phyloP scores from a whole-genome alignment of 2,888 invertebrate genomes.

The Watsonalla binaria region DNA sequence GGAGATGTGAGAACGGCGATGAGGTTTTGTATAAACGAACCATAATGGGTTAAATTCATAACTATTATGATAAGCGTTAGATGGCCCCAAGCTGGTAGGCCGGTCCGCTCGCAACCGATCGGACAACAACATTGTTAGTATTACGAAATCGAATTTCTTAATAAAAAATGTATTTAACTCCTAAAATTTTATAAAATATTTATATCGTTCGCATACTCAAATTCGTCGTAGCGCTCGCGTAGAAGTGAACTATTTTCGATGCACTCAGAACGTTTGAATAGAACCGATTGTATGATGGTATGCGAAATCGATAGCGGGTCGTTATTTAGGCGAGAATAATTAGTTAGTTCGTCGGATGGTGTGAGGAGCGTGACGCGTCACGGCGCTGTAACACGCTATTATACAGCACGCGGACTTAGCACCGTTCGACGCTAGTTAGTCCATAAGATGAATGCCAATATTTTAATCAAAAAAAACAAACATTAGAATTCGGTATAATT shows the following conservation, averaged over 20 bases:
- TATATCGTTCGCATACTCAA: constrained; percentile 57
- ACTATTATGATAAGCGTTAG: constrained; percentile 8
- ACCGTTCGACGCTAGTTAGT: constrained; percentile 62
- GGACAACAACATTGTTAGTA: constrained; percentile 45
- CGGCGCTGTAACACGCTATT: constrained; percentile 10
- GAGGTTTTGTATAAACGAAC: neutral
- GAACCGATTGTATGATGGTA: constrained; percentile 29
- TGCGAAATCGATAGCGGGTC: constrained; percentile 36
- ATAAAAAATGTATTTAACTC: constrained; percentile 53
- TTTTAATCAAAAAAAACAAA: constrained; percentile 72
- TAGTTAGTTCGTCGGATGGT: constrained; percentile 47
- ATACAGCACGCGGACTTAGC: constrained; percentile 27
- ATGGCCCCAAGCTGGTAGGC: constrained; percentile 5
- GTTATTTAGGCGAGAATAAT: constrained; percentile 37
- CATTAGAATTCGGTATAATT: constrained; percentile 70
- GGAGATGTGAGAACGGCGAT: too few relatives aligned
- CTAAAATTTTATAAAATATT: constrained; percentile 66
- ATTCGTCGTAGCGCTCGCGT: constrained; percentile 54
- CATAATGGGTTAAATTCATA: neutral
- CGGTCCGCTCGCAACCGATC: constrained; percentile 29
- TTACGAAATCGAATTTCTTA: constrained; percentile 69
- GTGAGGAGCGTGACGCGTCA: constrained; percentile 22
- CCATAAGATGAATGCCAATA: constrained; percentile 74
- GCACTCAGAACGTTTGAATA: constrained; percentile 39
- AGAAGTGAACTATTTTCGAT: constrained; percentile 37